Evolutionary conservation across 2,888 invertebrate genomes (phyloP).

Genomic region (Noctua comes): DNA sequence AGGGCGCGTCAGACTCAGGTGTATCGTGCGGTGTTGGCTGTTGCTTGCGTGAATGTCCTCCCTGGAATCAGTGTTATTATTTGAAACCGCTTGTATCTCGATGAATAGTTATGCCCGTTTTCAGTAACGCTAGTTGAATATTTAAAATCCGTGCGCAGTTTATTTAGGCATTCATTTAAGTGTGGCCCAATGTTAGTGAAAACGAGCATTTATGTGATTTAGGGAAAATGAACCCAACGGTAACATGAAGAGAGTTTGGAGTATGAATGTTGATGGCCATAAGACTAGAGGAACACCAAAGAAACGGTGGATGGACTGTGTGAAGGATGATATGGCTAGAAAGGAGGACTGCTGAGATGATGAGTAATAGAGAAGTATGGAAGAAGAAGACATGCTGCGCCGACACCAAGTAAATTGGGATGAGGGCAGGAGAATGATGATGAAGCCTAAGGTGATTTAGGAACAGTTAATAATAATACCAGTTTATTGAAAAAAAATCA

Average conservation of each 20-base stretch:
- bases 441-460: neutral
- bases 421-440: neutral
- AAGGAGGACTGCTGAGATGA: neutral
- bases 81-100: neutral
- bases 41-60: neutral
- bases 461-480: neutral
- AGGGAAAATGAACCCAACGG: neutral
- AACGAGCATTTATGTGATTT: neutral
- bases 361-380: neutral
- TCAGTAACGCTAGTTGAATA: neutral
- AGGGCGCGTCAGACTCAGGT: neutral
- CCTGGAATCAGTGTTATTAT: conserved; percentile 24
- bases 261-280: neutral
- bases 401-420: neutral
- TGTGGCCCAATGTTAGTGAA: neutral
- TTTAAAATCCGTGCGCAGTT: neutral
- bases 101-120: neutral
- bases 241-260: neutral
- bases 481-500: too few species aligned
- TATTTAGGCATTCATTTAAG: neutral
- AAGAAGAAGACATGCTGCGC: too few species aligned
- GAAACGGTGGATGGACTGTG: neutral
- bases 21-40: neutral
- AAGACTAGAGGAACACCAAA: neutral
- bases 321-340: neutral